A percentile compares a stretch with the other conserved stretches of the same genome.
Conservation (phyloP, 2,113 vertebrate species). For the Puma concolor region DNA sequence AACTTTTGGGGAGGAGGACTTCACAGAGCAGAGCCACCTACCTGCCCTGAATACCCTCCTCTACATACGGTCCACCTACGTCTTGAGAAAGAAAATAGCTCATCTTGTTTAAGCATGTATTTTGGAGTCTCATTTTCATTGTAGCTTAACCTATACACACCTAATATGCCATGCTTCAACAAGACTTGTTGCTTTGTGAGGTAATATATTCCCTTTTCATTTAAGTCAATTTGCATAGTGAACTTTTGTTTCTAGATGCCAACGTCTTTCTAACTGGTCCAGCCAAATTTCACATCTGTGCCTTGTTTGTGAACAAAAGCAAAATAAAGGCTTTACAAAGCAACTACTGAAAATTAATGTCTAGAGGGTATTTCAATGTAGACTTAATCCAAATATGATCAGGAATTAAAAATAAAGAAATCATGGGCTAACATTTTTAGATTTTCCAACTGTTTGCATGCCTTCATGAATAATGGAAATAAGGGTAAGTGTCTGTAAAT, state of each 20-base stretch:
- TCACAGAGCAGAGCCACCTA: background rate
- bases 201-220: constrained; percentile 11
- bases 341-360: constrained; percentile 40
- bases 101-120: background rate
- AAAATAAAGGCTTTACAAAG: background rate
- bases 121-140: background rate
- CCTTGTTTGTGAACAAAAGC: background rate
- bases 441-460: background rate
- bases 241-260: background rate
- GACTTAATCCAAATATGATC: constrained; percentile 49
- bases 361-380: constrained; percentile 57
- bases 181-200: background rate
- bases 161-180: background rate
- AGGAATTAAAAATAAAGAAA: constrained; percentile 31
- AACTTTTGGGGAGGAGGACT: background rate
- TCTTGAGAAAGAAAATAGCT: background rate
- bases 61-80: background rate
- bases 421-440: background rate
- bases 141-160: background rate
- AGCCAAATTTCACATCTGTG: constrained; percentile 17
- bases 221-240: background rate
- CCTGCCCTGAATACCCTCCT: background rate
- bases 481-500: background rate
- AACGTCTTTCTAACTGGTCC: constrained; percentile 1
- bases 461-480: constrained; percentile 57